These are phyloP conservation scores for Hirtodrosophila cameraria DNA, from an alignment of 2,888 invertebrate genomes.

Conservation along the genomic window DNA sequence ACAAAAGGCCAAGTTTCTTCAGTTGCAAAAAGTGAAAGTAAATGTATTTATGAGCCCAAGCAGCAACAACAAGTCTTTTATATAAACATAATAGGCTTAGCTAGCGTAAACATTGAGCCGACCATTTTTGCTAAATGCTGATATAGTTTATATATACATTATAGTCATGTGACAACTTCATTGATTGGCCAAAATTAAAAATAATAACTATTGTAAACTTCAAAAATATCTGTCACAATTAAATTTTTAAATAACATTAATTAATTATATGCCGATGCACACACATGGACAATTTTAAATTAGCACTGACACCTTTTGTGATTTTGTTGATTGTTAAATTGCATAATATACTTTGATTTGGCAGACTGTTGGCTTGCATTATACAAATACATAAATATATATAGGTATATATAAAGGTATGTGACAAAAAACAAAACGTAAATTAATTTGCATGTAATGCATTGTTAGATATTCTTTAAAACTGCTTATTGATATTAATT, in stretches of 20 bases:
- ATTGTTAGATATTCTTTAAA: conserved; percentile 21
- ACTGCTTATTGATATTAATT: conserved; percentile 35
- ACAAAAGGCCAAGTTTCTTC: conserved; percentile 60
- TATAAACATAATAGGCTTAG: conserved; percentile 46
- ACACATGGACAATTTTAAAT: conserved; percentile 28
- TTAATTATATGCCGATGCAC: conserved; percentile 11
- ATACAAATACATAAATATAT: conserved; percentile 26
- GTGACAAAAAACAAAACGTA: too few species aligned
- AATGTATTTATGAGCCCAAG: conserved; percentile 70
- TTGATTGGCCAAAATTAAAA: too few species aligned
- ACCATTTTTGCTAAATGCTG: too few species aligned
- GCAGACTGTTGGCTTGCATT: conserved; percentile 40
- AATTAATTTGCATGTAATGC: conserved; percentile 39
- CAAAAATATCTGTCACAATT: neutral
- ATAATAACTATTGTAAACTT: conserved; percentile 1
- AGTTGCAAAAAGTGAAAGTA: conserved; percentile 69
- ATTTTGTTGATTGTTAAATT: conserved; percentile 15
- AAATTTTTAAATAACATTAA: conserved; percentile 5
- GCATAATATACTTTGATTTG: conserved; percentile 28
- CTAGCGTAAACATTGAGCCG: conserved; percentile 1
- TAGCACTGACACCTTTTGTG: conserved; percentile 24
- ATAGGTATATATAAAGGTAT: too few species aligned
- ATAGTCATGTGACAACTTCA: too few species aligned
- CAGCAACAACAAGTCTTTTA: conserved; percentile 18
- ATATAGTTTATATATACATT: too few species aligned